Conservation (phyloP, 2,888 invertebrate species). For the Pollenia labialis region DNA sequence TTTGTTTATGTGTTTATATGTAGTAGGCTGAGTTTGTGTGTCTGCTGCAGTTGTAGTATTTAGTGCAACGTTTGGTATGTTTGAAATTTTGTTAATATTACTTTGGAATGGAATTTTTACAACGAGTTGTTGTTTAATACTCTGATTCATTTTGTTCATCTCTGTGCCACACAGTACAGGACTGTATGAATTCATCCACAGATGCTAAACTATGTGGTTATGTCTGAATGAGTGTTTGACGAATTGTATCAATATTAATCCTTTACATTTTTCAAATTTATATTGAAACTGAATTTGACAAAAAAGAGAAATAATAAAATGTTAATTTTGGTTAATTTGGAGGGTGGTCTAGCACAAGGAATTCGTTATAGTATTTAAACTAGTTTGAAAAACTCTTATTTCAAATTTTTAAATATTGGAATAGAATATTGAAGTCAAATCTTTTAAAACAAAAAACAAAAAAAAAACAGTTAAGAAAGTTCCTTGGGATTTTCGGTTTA, state of each 20-base stretch:
- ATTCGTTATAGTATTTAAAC: too few relatives aligned
- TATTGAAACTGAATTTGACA: slow-evolving; percentile 40
- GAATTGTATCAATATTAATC: slow-evolving; percentile 59
- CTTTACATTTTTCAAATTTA: slow-evolving; percentile 58
- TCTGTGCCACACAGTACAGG: neutral
- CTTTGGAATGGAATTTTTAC: slow-evolving; percentile 78
- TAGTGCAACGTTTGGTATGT: slow-evolving; percentile 57
- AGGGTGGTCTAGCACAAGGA: neutral
- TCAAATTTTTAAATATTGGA: too few relatives aligned
- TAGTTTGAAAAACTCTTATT: too few relatives aligned
- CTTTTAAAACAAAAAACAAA: too few relatives aligned
- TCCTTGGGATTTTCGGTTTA: too few relatives aligned
- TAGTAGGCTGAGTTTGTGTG: neutral
- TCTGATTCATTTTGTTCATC: slow-evolving; percentile 61
- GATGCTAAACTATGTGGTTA: neutral
- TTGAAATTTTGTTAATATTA: slow-evolving; percentile 79
- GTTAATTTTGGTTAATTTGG: neutral
- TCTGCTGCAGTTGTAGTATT: neutral
- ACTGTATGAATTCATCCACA: slow-evolving; percentile 38
- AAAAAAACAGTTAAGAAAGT: too few relatives aligned
- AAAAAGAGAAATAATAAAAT: neutral
- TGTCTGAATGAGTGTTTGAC: neutral
- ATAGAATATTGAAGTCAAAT: too few relatives aligned
- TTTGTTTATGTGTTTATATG: neutral
- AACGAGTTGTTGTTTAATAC: slow-evolving; percentile 67